phyloP scores from a whole-genome alignment of 2,797 vertebrate species.

The Fistularia tabacaria region DNA sequence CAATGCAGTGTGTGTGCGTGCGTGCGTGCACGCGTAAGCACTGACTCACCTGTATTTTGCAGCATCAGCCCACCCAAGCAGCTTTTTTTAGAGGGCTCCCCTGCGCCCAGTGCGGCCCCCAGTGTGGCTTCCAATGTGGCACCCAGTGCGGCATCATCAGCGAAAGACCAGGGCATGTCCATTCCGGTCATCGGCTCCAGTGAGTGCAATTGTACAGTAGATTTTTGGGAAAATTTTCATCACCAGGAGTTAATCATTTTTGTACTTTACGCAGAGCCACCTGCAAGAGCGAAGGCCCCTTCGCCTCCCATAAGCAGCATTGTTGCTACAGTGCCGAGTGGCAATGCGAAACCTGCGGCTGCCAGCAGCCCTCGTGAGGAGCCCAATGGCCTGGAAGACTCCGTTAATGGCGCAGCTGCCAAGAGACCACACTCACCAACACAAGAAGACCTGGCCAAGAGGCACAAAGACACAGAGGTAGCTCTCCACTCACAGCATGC shows the following conservation, averaged over 20 bases:
- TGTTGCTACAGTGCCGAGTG: constrained; percentile 9
- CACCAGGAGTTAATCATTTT: not conserved
- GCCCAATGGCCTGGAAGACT: constrained; percentile 56
- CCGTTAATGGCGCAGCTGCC: constrained; percentile 38
- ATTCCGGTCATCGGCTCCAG: constrained; percentile 56
- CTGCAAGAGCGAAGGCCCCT: constrained; percentile 56
- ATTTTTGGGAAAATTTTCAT: too few species aligned
- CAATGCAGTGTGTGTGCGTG: too few species aligned
- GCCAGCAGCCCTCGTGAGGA: constrained; percentile 64
- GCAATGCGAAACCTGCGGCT: constrained; percentile 23
- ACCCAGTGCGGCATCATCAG: constrained; percentile 7
- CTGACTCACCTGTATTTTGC: constrained; percentile 6
- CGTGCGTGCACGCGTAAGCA: not conserved
- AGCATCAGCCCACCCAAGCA: constrained; percentile 60
- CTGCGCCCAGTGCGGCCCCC: constrained; percentile 16
- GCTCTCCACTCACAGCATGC: not conserved
- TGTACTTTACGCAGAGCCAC: constrained; percentile 62
- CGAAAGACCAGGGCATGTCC: constrained; percentile 54
- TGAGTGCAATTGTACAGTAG: constrained; percentile 29
- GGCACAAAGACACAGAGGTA: constrained; percentile 67
- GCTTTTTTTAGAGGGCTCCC: constrained; percentile 51
- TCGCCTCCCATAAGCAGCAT: constrained; percentile 52
- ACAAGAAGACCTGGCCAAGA: constrained; percentile 72
- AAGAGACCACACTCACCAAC: constrained; percentile 75
- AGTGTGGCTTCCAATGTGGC: too few species aligned